Base-by-base conservation (phyloP, 2,888 invertebrate species). In the Agrochola circellaris region DNA sequence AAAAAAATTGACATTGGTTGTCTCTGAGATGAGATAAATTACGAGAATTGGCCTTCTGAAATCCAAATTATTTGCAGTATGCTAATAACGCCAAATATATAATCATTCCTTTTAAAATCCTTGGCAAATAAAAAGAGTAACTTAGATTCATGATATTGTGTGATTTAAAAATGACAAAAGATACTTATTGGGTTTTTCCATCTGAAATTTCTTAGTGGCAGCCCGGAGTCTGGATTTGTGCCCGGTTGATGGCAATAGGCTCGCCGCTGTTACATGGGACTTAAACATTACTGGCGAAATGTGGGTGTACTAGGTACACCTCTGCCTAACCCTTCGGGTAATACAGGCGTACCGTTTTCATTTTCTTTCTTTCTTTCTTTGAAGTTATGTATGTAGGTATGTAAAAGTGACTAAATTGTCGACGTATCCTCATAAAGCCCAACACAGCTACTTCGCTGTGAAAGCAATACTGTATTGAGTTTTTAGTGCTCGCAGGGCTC, bases 391-490 rank as follows among this genome's bases (percentile, higher is more conserved):
- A 51, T 51, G 8, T n/a, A n/a, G n/a, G n/a, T 51, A 51, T 51
- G 2, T 15, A 23, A 15, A 42, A 23, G 26, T 38, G 1, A 17
- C 1, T 54, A 45, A 34, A 26, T 3, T 8, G 9, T 9, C 11
- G 70, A 77, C 86, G n/a, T 89, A 88, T 96, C 96, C 93, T 91
- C 61, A 82, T 38, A 84, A 90, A 58, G 42, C 38, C 88, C 68
- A 86, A 82, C 90, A 58, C 30, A 84, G 82, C 88, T 90, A 95
- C 92, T 95, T 96, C 94, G 96, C 96, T 95, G 96, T 94, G 95
- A 95, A 95, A 96, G 96, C 96, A 96, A 96, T 96, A 96, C 96
- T 96, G 96, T 96, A 96, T 96, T 94, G 95, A 93, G 96, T 95
- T 96, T 96, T 96, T 95, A 96, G 95, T 93, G 93, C 92, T 90